Evolutionary conservation across 2,113 vertebrate species (phyloP).

Genomic region (Ploceus nigricollis): DNA sequence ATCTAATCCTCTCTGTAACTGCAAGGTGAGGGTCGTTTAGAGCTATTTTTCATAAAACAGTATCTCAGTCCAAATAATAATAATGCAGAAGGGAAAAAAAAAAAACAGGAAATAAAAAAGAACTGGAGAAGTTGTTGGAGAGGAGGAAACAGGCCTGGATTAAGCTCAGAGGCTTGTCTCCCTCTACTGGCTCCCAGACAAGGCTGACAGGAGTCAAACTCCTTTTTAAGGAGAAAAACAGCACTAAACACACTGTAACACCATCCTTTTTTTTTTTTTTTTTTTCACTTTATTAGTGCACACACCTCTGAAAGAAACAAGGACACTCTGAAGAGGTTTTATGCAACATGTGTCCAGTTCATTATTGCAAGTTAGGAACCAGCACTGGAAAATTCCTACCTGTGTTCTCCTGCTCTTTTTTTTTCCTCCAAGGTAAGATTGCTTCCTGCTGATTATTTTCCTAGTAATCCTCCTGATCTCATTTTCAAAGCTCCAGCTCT

Average conservation of each 20-base stretch:
- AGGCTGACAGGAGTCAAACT: not conserved
- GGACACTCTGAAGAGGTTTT: not conserved
- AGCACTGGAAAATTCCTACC: not conserved
- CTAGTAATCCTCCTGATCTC: not conserved
- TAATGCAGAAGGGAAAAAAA: not conserved
- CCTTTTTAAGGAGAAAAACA: not conserved
- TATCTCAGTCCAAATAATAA: constrained; percentile 41
- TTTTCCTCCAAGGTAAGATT: not conserved
- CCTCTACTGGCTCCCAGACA: constrained; percentile 62
- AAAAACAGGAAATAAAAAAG: too few relatives aligned
- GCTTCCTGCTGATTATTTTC: not conserved
- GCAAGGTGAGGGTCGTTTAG: constrained; percentile 44
- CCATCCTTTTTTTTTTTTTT: not conserved
- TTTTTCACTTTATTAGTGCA: not conserved
- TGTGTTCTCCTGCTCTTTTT: not conserved
- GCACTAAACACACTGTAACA: not conserved
- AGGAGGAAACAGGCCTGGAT: not conserved
- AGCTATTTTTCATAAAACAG: constrained; percentile 60
- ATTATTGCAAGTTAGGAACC: not conserved
- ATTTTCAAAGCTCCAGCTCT: not conserved
- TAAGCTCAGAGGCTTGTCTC: constrained; percentile 70
- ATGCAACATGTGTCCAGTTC: not conserved
- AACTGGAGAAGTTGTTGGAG: not conserved
- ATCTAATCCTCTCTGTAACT: constrained; percentile 53
- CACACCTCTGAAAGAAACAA: not conserved